Base-by-base conservation (phyloP, 2,797 vertebrate species). In the Rhynchonycteris naso region DNA sequence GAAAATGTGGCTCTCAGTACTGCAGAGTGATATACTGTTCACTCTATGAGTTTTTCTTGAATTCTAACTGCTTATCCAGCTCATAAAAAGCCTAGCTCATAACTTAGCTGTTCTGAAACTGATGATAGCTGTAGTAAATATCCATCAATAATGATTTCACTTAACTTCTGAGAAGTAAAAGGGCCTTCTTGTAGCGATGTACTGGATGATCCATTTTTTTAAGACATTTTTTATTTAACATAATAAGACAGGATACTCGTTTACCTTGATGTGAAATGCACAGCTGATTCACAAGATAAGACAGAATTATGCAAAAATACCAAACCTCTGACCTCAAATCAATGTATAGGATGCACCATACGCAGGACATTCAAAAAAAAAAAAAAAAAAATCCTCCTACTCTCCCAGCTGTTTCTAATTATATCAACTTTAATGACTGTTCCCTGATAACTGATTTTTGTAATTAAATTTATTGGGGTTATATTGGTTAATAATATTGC, bases 211-310 rank as follows among this genome's bases (percentile, higher is more conserved):
- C 16, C 30, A 2, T 56, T 65, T 94, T 66, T 96, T 90, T 93
- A 88, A 91, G 83, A 74, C 66, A 66, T 63, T 88, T 94, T 82
- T 90, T 95, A 96, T 90, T 96, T 92, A 93, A 94, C 43, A 74
- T 90, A 88, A 52, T 56, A 79, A 96, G 68, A 80, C 94, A 96
- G 93, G 91, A 97, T 92, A 83, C 30, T 92, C 19, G 92, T 86
- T 91, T 91, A 92, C 68, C 74, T 93, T 94, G 94, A 96, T 28
- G 33, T 91, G 94, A 95, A 96, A 87, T 83, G 92, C 78, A 92
- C 87, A 96, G 90, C 54, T 79, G 93, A 94, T 89, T 22, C 38
- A 78, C 47, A 88, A 96, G 95, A 96, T 96, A 97, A 95, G 88
- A 88, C 7, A 88, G 52, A 97, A 96, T 76, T 91, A 88, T 65